Percentiles rank a stretch among this genome's conserved stretches.
Evolutionary conservation across 2,113 vertebrate species (phyloP).

Genomic region (Vidua chalybeata): DNA sequence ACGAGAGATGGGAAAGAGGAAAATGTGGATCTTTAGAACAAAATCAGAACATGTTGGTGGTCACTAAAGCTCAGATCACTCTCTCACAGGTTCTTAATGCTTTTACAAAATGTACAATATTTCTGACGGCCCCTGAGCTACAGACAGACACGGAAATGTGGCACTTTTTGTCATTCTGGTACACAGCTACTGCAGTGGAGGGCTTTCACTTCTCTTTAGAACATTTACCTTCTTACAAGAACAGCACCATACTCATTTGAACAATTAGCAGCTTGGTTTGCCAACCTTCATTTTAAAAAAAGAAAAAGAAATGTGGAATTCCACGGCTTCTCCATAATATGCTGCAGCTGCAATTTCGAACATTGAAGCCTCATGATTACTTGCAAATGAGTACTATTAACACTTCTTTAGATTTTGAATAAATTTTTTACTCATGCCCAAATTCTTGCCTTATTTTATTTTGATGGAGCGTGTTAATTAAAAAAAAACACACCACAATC

Average conservation of each 20-base stretch:
- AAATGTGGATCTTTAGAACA: not conserved
- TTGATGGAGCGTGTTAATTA: not conserved
- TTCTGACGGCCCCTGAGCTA: not conserved
- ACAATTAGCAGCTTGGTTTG: not conserved
- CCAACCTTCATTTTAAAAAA: not conserved
- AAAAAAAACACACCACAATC: not conserved
- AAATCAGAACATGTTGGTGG: not conserved
- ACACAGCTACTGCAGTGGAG: not conserved
- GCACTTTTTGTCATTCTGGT: not conserved
- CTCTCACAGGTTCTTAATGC: not conserved
- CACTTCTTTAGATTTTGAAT: conserved; percentile 38
- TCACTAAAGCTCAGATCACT: not conserved
- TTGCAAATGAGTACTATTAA: conserved; percentile 43
- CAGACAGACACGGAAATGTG: not conserved
- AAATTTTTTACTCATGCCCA: not conserved
- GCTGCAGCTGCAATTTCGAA: not conserved
- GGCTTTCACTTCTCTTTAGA: not conserved
- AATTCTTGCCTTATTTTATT: conserved; percentile 2
- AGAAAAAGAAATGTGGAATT: not conserved
- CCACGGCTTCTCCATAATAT: not conserved
- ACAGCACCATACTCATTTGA: not conserved
- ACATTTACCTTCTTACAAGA: not conserved
- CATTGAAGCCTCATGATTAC: not conserved
- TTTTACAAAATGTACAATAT: not conserved
- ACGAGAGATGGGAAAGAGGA: not conserved